Conservation (phyloP, 2,797 vertebrate species). For the Pterois miles region DNA sequence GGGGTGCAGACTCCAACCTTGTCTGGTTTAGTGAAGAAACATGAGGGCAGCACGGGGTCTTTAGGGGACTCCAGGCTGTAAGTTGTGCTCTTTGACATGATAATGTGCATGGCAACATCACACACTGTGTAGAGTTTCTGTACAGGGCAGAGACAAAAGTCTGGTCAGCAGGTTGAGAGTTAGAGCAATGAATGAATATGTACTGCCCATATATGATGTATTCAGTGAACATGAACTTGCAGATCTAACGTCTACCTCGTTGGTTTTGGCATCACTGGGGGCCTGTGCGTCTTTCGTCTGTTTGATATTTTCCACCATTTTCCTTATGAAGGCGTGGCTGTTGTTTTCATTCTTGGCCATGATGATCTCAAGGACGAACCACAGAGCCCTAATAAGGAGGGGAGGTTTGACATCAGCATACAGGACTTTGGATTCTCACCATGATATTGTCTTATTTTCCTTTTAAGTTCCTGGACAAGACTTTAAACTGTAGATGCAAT, state of each 20-base stretch:
- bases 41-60: constrained; percentile 95
- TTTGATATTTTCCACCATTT: constrained; percentile 99
- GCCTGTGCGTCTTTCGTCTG: constrained; percentile 97
- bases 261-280: constrained; percentile 93
- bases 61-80: constrained; percentile 99
- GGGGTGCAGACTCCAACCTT: constrained; percentile 84
- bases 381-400: constrained; percentile 88
- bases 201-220: neutral
- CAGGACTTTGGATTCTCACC: neutral
- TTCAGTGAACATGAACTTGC: neutral
- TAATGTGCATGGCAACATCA: constrained; percentile 98
- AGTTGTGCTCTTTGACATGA: constrained; percentile 99
- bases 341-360: constrained; percentile 99
- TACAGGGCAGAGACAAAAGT: neutral
- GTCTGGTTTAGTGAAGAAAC: constrained; percentile 97
- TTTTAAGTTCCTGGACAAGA: neutral
- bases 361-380: constrained; percentile 98
- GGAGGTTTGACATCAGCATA: neutral
- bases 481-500: neutral
- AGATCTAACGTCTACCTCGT: constrained; percentile 85
- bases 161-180: neutral
- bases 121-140: constrained; percentile 99
- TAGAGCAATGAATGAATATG: too few species aligned
- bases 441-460: neutral
- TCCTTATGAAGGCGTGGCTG: constrained; percentile 97